Base-by-base conservation (phyloP, 2,888 invertebrate genomes). In the Sinodicranocentrus sp. region DNA sequence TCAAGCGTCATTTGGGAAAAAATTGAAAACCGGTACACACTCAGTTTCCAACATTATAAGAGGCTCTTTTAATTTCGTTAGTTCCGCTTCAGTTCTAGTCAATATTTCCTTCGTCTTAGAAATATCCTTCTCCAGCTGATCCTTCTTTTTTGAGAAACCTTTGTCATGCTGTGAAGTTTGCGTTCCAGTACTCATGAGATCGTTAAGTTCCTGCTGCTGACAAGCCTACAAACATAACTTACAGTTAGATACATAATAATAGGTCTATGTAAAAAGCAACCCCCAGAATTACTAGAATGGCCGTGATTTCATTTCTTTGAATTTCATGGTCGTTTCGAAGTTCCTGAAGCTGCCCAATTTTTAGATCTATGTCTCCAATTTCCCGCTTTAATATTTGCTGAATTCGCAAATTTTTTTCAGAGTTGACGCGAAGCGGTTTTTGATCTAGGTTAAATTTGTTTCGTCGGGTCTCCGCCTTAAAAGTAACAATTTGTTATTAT, bases 321-420 rank as follows among this genome's bases (percentile, higher is more conserved):
- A 15, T 6, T 25, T 82, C 72, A 52, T 82, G 57, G 3, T 84
- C 67, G 2, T 57, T 33, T 19, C 26, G 63, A 15, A 77, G 15
- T 1, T 82, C 61, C 17, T 76, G 52, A 10, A 76, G 25, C 13
- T 71, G 57, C 17, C 25, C 39, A 3, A 65, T 63, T 17, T 17
- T 10, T 13, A 19, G 15, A 6, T 67, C 33, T 1, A 72, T 57
- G 28, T 77, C 77, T 1, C 5, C 44, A 23, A 82, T 10, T 2
- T 72, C 52, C 17, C 70, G 23, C 44, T 77, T 77, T 0, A 21
- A n/a, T 8, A 73, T 72, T n/a, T 77, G 67, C 6, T 67, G 52
- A 44, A 57, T 43, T 19, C 61, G 59, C 2, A 0, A 26, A 3
- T 39, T 25, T n/a, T 26, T 68, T n/a, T 77, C 52, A 3, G 77